These are phyloP conservation scores for Amphiura filiformis DNA, from an alignment of 35 echinoderm and acorn worm genomes.

Conservation along the genomic window DNA sequence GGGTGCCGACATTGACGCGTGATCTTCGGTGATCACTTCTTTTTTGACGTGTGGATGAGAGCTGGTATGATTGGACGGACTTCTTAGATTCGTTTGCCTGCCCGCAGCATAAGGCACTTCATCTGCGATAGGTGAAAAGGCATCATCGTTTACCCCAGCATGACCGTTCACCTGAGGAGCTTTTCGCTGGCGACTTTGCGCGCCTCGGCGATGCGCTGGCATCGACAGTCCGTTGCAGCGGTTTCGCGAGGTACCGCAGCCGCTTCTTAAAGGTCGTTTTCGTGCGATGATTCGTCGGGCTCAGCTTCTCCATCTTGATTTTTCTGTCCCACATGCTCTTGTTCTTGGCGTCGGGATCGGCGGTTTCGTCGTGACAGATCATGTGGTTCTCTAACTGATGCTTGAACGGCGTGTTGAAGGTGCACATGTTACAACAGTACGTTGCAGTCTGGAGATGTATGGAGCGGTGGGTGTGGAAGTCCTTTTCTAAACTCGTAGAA, in stretches of 20 bases:
- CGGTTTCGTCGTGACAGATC: constrained; percentile 23
- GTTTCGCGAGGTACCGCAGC: background rate
- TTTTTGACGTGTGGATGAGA: background rate
- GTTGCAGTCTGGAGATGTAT: constrained; percentile 54
- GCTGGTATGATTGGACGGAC: no score
- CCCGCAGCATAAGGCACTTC: background rate
- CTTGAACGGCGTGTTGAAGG: constrained; percentile 67
- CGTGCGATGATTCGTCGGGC: constrained; percentile 3
- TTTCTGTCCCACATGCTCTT: background rate
- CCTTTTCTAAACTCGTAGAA: constrained; percentile 46
- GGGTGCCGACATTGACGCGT: no score
- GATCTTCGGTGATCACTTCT: background rate
- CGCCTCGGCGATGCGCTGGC: background rate
- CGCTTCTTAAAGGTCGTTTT: background rate
- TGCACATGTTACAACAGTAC: constrained; percentile 62
- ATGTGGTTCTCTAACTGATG: constrained; percentile 62
- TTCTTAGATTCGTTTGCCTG: no score
- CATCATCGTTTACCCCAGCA: no score
- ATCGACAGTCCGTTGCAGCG: background rate
- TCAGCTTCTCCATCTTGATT: background rate
- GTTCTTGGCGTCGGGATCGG: constrained; percentile 6
- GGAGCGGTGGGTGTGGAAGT: constrained; percentile 58
- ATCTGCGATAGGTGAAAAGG: background rate
- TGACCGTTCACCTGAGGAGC: background rate
- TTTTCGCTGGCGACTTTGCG: background rate